Percentiles rank a stretch among this genome's conserved stretches.
Evolutionary conservation across 2,888 invertebrate genomes (phyloP).

Genomic region (Litoditis marina): DNA sequence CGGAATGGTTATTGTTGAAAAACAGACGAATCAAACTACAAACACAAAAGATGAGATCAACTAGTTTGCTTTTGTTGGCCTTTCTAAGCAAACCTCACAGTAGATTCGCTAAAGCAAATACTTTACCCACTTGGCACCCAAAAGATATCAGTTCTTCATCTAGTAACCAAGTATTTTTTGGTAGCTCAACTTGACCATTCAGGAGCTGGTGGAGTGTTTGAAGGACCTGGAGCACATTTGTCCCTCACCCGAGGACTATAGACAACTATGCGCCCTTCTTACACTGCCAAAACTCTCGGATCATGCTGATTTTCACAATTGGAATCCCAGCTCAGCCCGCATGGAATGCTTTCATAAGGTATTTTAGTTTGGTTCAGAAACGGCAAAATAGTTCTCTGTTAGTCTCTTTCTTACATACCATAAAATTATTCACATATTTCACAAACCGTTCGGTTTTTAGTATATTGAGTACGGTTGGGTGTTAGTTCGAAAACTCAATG

Average conservation of each 20-base stretch:
- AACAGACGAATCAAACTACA: neutral
- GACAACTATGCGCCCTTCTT: conserved; percentile 81
- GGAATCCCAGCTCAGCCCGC: conserved; percentile 89
- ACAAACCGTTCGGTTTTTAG: no score
- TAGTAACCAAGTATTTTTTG: neutral
- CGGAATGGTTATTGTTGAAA: no score
- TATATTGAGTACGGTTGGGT: no score
- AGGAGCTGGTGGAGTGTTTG: conserved; percentile 84
- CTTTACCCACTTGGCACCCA: neutral
- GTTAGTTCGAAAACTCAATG: no score
- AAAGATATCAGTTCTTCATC: neutral
- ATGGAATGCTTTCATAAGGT: conserved; percentile 80
- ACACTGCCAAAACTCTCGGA: conserved; percentile 88
- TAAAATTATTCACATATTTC: neutral
- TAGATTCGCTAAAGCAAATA: neutral
- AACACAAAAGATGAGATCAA: neutral
- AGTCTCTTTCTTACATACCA: neutral
- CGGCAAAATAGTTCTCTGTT: neutral
- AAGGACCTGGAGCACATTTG: conserved; percentile 83
- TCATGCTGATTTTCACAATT: conserved; percentile 86
- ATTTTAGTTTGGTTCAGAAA: neutral
- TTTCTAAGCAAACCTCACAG: neutral
- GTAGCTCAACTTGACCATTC: neutral
- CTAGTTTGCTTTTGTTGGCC: neutral
- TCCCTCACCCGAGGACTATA: conserved; percentile 83